These are phyloP conservation scores for Plestiodon gilberti DNA, from an alignment of 2,113 vertebrate species.

Conservation along the genomic window DNA sequence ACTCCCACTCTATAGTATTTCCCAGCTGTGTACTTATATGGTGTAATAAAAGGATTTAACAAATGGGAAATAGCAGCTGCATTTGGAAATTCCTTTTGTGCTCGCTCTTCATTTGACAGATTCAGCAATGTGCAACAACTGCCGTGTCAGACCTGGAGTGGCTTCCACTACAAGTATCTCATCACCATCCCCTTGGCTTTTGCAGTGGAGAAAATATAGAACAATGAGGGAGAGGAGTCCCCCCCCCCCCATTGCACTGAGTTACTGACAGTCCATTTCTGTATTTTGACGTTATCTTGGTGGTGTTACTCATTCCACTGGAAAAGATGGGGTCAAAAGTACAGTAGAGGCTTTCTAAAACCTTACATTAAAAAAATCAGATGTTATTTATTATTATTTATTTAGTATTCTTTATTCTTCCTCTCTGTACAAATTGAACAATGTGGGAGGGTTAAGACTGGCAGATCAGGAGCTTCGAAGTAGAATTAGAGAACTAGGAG, in stretches of 20 bases:
- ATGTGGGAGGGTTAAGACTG: not conserved
- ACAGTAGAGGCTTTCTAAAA: not conserved
- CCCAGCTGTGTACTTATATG: constrained; percentile 81
- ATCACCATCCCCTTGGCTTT: constrained; percentile 63
- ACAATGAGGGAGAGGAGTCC: not conserved
- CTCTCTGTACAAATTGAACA: not conserved
- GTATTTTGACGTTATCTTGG: constrained; percentile 25
- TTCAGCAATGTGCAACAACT: constrained; percentile 77
- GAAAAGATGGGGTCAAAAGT: not conserved
- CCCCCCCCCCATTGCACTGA: constrained; percentile 28
- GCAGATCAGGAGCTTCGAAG: not conserved
- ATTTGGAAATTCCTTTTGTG: constrained; percentile 81
- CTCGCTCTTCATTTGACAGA: constrained; percentile 75
- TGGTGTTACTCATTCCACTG: constrained; percentile 27
- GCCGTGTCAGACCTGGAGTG: constrained; percentile 76
- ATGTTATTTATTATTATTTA: not conserved
- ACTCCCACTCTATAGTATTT: constrained; percentile 79
- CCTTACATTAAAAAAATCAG: not conserved
- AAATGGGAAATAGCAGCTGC: constrained; percentile 82
- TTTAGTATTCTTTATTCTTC: not conserved
- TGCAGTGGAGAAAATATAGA: constrained; percentile 53
- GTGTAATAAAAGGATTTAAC: constrained; percentile 81
- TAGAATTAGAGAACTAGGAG: constrained; percentile 7
- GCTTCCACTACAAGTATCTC: constrained; percentile 62
- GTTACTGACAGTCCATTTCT: not conserved